Evolutionary conservation across 2,888 invertebrate genomes (phyloP).

Genomic region (Brenthis ino): DNA sequence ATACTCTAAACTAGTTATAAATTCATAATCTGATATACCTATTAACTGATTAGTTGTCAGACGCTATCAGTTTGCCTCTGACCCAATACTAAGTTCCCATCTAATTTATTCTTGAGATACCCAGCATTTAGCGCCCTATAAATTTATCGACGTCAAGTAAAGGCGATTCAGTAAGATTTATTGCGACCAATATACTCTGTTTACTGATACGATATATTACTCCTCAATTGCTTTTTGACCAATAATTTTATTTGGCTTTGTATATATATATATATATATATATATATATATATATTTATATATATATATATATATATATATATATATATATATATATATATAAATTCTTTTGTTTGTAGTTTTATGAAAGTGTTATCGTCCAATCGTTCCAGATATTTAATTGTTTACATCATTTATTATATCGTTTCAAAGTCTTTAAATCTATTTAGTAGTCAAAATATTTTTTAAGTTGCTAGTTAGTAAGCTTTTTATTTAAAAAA

Average conservation of each 20-base stretch:
- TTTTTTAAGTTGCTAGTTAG: too few species aligned
- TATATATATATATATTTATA: too few species aligned
- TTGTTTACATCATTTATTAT: too few species aligned
- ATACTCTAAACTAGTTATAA: not conserved
- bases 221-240: constrained; percentile 13
- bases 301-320: too few species aligned
- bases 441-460: too few species aligned
- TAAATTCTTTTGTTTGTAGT: too few species aligned
- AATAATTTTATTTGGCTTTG: constrained; percentile 16
- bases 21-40: not conserved
- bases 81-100: constrained; percentile 39
- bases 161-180: constrained; percentile 46
- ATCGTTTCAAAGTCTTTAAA: too few species aligned
- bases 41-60: constrained; percentile 12
- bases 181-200: constrained; percentile 37
- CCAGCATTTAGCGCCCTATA: constrained; percentile 69
- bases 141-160: constrained; percentile 64
- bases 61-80: constrained; percentile 33
- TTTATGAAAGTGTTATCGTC: too few species aligned
- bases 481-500: too few species aligned
- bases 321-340: too few species aligned
- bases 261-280: too few species aligned
- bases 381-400: too few species aligned
- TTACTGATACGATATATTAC: constrained; percentile 20
- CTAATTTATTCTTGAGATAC: constrained; percentile 58